Percentiles rank a stretch among this genome's conserved stretches.
Evolutionary conservation across 2,888 invertebrate genomes (phyloP).

Genomic region (Erebia epiphron): DNA sequence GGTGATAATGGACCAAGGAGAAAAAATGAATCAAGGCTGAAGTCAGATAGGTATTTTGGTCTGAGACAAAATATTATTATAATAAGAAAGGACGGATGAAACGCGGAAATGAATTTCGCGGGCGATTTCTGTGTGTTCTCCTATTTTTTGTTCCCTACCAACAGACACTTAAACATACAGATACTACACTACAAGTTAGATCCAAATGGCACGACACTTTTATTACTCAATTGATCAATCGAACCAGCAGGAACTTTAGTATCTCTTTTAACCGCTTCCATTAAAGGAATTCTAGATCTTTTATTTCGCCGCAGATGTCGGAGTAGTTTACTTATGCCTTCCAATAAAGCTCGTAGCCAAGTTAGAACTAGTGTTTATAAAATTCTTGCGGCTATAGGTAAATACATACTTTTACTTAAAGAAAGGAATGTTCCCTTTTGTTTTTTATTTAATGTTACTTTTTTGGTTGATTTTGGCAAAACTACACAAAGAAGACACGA

Average conservation of each 20-base stretch:
- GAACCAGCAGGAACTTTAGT: not conserved
- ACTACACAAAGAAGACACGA: too few relatives aligned
- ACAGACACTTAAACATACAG: too few relatives aligned
- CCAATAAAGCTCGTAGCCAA: constrained; percentile 11
- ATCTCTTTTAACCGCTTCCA: constrained; percentile 5
- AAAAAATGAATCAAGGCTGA: too few relatives aligned
- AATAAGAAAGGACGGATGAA: too few relatives aligned
- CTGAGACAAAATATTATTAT: too few relatives aligned
- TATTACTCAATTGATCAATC: not conserved
- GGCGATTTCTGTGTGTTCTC: too few relatives aligned
- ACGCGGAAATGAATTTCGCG: too few relatives aligned
- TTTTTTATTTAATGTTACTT: not conserved
- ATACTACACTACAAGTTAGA: not conserved
- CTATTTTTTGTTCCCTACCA: too few relatives aligned
- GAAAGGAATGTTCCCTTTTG: not conserved
- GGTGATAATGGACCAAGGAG: too few relatives aligned
- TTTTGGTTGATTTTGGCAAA: too few relatives aligned
- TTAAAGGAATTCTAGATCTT: constrained; percentile 13
- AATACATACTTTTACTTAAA: too few relatives aligned
- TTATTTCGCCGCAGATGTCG: constrained; percentile 12
- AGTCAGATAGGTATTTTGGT: too few relatives aligned
- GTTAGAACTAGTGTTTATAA: constrained; percentile 2
- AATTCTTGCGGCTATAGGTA: not conserved
- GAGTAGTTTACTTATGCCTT: constrained; percentile 7
- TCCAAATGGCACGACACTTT: not conserved